phyloP scores from a whole-genome alignment of 2,113 vertebrate genomes.

The Nyctereutes procyonoides region DNA sequence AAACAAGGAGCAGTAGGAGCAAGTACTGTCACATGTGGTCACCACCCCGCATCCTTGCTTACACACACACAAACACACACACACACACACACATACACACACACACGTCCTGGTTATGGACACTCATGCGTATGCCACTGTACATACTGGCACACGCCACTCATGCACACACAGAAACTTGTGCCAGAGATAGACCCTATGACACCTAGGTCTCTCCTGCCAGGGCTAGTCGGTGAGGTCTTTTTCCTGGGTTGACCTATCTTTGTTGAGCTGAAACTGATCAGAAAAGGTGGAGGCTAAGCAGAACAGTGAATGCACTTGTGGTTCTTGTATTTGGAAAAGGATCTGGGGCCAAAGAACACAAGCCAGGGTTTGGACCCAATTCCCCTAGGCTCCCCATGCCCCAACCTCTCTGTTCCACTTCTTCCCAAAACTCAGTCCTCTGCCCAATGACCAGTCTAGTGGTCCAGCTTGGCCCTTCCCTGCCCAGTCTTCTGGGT shows the following conservation, averaged over 20 bases:
- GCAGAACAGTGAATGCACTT: background rate
- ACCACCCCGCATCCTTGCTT: background rate
- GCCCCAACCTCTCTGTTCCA: background rate
- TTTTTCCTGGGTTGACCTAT: background rate
- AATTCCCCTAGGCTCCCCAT: background rate
- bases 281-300: background rate
- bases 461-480: background rate
- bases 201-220: background rate
- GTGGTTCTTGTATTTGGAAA: conserved; percentile 30
- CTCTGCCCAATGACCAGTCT: background rate
- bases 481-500: background rate
- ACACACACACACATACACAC: background rate
- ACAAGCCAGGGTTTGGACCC: background rate
- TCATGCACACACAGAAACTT: background rate
- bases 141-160: background rate
- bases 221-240: background rate
- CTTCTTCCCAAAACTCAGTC: conserved; percentile 15
- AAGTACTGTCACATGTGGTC: background rate
- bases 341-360: conserved; percentile 7
- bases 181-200: background rate
- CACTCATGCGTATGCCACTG: background rate
- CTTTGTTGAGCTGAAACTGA: background rate
- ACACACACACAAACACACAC: background rate
- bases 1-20: background rate
- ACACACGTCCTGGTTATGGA: background rate